Percentiles rank a stretch among this genome's conserved stretches.
phyloP scores from a whole-genome alignment of 2,113 vertebrate genomes.

The Butorides virescens region DNA sequence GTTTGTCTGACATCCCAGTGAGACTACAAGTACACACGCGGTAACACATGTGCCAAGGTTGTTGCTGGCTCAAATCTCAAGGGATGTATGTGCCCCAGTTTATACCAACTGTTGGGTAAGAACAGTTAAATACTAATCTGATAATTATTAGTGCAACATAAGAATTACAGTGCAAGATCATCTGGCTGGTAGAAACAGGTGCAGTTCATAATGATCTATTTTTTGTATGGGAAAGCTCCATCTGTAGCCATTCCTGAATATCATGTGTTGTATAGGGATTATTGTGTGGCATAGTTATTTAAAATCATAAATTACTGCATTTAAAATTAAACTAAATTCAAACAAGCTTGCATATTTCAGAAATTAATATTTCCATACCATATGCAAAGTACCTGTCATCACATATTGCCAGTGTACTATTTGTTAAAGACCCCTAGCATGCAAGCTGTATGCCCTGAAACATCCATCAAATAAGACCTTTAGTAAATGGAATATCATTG shows the following conservation, averaged over 20 bases:
- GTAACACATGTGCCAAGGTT: background rate
- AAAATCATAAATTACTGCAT: background rate
- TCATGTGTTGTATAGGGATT: background rate
- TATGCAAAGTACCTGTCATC: background rate
- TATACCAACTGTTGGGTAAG: background rate
- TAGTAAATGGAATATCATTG: background rate
- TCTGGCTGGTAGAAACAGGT: background rate
- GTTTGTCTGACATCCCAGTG: background rate
- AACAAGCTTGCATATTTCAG: background rate
- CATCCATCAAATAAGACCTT: background rate
- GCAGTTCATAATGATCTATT: background rate
- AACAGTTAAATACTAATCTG: background rate
- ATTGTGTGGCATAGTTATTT: background rate
- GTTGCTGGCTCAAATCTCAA: background rate
- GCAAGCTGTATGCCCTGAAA: background rate
- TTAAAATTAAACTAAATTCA: background rate
- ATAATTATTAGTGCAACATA: background rate
- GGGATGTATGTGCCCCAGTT: background rate
- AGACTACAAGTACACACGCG: background rate
- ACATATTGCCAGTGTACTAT: background rate
- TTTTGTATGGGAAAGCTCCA: background rate
- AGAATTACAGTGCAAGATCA: background rate
- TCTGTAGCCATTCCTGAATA: background rate
- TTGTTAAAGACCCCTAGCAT: background rate
- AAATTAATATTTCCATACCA: background rate